Evolutionary conservation across 2,113 vertebrate species (phyloP), one percentile per base, ranked within the genome.

Genomic region (Malurus melanocephalus): DNA sequence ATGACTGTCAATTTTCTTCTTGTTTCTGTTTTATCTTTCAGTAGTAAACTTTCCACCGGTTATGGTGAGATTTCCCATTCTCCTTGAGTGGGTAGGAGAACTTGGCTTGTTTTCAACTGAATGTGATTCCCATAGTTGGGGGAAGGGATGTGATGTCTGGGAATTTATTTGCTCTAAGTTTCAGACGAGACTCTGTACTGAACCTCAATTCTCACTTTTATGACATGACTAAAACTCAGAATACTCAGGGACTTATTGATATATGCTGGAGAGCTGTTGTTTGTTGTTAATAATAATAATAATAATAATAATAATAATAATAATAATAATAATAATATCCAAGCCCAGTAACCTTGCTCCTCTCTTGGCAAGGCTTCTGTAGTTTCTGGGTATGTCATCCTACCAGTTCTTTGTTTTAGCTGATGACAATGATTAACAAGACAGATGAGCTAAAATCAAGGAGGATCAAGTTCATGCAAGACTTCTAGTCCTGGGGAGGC

Each of bases 91-190:
- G 78, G 91, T 45, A 85, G 85, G 87, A 92, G 82, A 90, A 53
- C 26, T 95, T 95, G 94, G 90, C 92, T 87, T 90, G 38, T 86
- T 89, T 91, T 93, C 95, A 91, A 16, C 65, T 56, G 57, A 75
- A n/a, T 57, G 66, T 35, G 45, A 72, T 93, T 95, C 87, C 74
- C 81, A 69, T 57, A 76, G 80, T 80, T 90, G 92, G 78, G 86
- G 85, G 81, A 79, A 93, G 89, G 91, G 89, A 61, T 0, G 1
- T 55, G 62, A 61, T 82, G 78, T 69, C 92, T 95, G 87, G 67
- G 80, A 90, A 76, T 90, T 85, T 84, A 75, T 73, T 90, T 90
- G 51, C 78, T 90, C 18, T 13, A 14, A 87, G 52, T 66, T 48
- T 92, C 69, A 79, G 73, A 46, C 0, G 23, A 90, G 38, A 62